Base-by-base conservation (phyloP, 1,140 invertebrate genomes). In the Hyles euphorbiae region DNA sequence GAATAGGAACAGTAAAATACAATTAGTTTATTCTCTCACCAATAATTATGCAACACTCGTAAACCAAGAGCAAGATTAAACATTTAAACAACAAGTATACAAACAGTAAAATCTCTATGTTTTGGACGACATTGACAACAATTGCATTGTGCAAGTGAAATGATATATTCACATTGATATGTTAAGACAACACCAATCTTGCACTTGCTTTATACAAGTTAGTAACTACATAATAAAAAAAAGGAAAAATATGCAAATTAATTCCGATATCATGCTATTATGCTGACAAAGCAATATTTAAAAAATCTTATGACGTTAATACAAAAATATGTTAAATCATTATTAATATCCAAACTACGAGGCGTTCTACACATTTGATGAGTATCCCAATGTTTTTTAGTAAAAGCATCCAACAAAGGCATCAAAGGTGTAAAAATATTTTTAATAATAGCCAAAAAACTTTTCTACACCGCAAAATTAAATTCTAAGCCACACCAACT, bases 11-110 rank as follows among this genome's bases (percentile, higher is more conserved):
- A 74, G 58, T 78, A 83, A 84, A 81, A 76, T 82, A 84, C 74
- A 62, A 82, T 87, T 85, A 85, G 82, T 83, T 76, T 74, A 71
- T 77, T 76, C 82, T 84, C 59, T 76, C 84, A 87, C 82, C 80
- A 83, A 78, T 74, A 64, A 64, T 68, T 76, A 77, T 72, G 72
- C 73, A 71, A 60, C 58, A 48, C 51, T 56, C 67, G 70, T 70
- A 78, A 78, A 74, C 56, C 78, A 83, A 82, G 72, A 58, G 70
- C 78, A 81, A 82, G 67, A 63, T 65, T 34, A 5, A 34, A 1
- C 8, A 54, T 54, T 34, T 3, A 54, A 22, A 46, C 5, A 47
- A 43, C 4, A 40, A 40, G 36, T 40, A 40, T 40, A 40, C 1
- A 40, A 22, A 22, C 22, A 22, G 22, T 22, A 22, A 11, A 7